Evolutionary conservation across 2,888 invertebrate genomes (phyloP).

Genomic region (Perdita meconis): DNA sequence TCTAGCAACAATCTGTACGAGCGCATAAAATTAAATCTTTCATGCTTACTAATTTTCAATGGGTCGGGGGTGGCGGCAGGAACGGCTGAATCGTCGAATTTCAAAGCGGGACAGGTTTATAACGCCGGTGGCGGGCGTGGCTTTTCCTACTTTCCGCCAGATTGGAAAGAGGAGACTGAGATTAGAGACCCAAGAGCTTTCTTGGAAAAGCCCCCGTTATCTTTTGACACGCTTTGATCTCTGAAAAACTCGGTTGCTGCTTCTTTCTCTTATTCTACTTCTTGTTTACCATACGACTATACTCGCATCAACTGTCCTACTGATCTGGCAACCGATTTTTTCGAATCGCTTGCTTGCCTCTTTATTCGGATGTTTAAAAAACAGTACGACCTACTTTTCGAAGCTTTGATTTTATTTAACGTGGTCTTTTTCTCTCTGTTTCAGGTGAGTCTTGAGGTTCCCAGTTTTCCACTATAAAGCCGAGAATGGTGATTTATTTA

Average conservation of each 20-base stretch:
- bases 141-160: slow-evolving; percentile 35
- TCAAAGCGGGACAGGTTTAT: slow-evolving; percentile 49
- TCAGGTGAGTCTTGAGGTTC: slow-evolving; percentile 30
- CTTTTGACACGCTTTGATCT: slow-evolving; percentile 51
- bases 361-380: background rate
- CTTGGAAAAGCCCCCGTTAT: slow-evolving; percentile 17
- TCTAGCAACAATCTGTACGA: slow-evolving; percentile 7
- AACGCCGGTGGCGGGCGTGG: slow-evolving; percentile 31
- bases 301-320: slow-evolving; percentile 4
- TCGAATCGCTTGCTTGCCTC: slow-evolving; percentile 9
- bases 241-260: background rate
- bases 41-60: slow-evolving; percentile 55
- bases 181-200: slow-evolving; percentile 43
- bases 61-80: slow-evolving; percentile 1
- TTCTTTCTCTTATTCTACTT: slow-evolving; percentile 36
- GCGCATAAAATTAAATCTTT: slow-evolving; percentile 57
- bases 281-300: slow-evolving; percentile 36
- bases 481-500: background rate
- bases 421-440: slow-evolving; percentile 3
- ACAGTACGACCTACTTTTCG: background rate
- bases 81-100: slow-evolving; percentile 33
- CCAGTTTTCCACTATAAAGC: background rate
- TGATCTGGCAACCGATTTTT: slow-evolving; percentile 7
- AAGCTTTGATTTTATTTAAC: background rate
- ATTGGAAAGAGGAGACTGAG: slow-evolving; percentile 53